Conservation (phyloP, 2,888 invertebrate genomes). For the Andrena trimmerana region DNA sequence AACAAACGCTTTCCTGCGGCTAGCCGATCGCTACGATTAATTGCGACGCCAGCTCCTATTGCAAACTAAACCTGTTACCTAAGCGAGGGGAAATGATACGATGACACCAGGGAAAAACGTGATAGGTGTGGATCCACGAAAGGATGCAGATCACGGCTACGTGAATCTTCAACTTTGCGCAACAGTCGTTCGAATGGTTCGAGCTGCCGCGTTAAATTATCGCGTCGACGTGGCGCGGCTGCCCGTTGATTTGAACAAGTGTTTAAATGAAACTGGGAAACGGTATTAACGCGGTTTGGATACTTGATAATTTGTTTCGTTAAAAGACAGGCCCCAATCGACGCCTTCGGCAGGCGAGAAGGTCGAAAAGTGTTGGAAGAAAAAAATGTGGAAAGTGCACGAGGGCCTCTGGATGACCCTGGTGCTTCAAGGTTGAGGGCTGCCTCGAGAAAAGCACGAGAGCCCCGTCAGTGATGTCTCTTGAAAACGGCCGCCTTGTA, state of each 20-base stretch:
- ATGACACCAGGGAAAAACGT: neutral
- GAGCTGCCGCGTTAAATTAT: too few relatives aligned
- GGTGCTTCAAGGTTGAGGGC: conserved; percentile 58
- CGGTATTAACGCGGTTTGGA: too few relatives aligned
- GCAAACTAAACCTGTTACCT: conserved; percentile 19
- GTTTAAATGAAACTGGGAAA: too few relatives aligned
- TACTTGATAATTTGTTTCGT: too few relatives aligned
- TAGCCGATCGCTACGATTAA: conserved; percentile 38
- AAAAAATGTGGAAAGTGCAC: conserved; percentile 22
- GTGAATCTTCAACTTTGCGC: too few relatives aligned
- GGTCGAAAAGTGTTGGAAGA: neutral
- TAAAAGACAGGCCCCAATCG: neutral
- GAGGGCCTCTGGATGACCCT: conserved; percentile 54
- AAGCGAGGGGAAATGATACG: neutral
- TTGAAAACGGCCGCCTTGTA: conserved; percentile 43
- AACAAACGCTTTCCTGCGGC: conserved; percentile 32
- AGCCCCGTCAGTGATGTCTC: conserved; percentile 42
- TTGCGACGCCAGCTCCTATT: conserved; percentile 22
- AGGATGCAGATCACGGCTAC: too few relatives aligned
- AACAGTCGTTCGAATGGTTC: too few relatives aligned
- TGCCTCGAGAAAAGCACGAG: conserved; percentile 38
- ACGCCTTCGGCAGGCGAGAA: conserved; percentile 2
- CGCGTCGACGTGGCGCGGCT: too few relatives aligned
- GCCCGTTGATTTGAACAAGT: too few relatives aligned
- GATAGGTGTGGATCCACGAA: neutral